These are phyloP conservation scores for Rhea americana DNA, from an alignment of 2,113 vertebrate genomes.

Conservation along the genomic window DNA sequence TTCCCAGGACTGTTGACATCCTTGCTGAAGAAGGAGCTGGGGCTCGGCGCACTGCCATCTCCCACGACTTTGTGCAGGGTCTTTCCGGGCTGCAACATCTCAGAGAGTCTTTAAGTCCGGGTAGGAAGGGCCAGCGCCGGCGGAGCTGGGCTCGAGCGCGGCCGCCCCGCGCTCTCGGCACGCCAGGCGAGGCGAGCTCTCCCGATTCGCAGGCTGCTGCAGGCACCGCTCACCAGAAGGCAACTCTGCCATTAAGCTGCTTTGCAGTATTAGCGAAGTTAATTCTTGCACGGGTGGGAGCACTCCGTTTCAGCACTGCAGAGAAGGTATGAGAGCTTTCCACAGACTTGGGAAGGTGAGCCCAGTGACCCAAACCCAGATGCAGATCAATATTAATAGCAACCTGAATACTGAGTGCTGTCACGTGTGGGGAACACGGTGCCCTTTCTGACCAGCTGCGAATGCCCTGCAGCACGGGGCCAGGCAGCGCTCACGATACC, in stretches of 20 bases:
- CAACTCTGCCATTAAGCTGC: background rate
- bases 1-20: no score
- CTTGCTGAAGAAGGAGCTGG: no score
- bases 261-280: background rate
- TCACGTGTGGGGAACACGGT: no score
- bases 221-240: background rate
- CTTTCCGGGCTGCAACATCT: no score
- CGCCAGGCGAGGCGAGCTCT: rapidly evolving
- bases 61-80: no score
- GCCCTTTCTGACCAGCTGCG: background rate
- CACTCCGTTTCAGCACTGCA: background rate
- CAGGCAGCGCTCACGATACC: background rate
- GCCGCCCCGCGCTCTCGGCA: background rate
- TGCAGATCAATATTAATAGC: no score
- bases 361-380: background rate
- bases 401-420: rapidly evolving
- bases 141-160: background rate
- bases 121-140: background rate
- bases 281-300: background rate
- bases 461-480: no score
- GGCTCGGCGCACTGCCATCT: no score
- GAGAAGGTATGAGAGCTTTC: background rate
- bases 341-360: background rate
- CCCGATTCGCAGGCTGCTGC: background rate
- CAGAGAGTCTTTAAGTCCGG: no score